These are phyloP conservation scores for Psittacula echo DNA, from an alignment of 2,797 vertebrate species.

Conservation along the genomic window DNA sequence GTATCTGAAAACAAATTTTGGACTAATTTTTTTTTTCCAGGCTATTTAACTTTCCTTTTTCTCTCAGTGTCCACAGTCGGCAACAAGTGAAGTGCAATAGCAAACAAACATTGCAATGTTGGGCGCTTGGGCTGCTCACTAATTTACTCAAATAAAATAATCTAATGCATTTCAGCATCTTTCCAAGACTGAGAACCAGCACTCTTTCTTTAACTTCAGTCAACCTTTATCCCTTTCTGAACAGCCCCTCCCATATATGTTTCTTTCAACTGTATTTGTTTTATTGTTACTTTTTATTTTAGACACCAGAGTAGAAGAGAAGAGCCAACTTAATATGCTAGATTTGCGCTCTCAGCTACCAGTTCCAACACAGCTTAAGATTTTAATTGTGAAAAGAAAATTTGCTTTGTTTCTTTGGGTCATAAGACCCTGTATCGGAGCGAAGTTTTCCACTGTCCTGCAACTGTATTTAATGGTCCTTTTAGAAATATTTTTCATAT, in stretches of 20 bases:
- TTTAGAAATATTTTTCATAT: neutral
- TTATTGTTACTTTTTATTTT: neutral
- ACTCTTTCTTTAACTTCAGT: neutral
- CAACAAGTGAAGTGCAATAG: neutral
- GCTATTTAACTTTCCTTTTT: neutral
- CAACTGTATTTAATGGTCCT: neutral
- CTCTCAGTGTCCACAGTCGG: neutral
- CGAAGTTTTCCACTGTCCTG: neutral
- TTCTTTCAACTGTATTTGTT: neutral
- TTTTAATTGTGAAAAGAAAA: neutral
- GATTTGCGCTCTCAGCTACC: neutral
- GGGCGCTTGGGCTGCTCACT: neutral
- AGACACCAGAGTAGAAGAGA: neutral
- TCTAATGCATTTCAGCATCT: neutral
- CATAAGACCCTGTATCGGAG: neutral
- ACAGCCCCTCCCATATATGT: neutral
- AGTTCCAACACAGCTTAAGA: neutral
- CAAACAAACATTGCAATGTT: neutral
- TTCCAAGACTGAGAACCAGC: neutral
- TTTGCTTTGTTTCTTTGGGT: neutral
- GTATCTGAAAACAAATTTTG: neutral
- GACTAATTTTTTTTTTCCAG: neutral
- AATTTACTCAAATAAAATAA: neutral
- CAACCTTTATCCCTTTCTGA: neutral
- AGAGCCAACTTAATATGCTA: neutral